Base-by-base conservation (phyloP, 2,888 invertebrate genomes). In the Onthophagus sagittarius region DNA sequence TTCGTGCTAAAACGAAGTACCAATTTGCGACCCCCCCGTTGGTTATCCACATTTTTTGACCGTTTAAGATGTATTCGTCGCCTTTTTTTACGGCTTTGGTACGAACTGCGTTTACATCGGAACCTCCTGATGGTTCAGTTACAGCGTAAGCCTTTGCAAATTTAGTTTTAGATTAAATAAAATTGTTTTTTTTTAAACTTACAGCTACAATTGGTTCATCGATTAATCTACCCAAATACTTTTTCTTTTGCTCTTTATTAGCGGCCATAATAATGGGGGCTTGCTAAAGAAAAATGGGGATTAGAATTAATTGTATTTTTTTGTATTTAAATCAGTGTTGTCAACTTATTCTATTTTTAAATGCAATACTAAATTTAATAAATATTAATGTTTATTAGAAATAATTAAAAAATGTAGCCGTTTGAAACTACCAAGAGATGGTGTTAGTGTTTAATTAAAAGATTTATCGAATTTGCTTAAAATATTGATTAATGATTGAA, bases 31-130 rank as follows among this genome's bases (percentile, higher is more conserved):
- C 94, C 64, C 97, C 98, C 33, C 96, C 98, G 83, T 98, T 98
- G 70, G 99, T 99, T 82, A 99, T 99, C 99, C 99, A 99, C 98
- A 99, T 99, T 87, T 99, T 99, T 83, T 96, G 95, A 0, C 99
- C 99, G 84, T 85, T 94, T 15, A 99, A 83, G 76, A 99, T 91
- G 87, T 94, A 99, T 82, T 98, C 95, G 78, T 97, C 94, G 0
- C 98, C 98, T 84, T 97, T 97, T 85, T 96, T 97, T 81, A 92
- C 98, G 0, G 98, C 98, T 78, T 88, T 91, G 0, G 98, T 98
- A 86, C 93, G 95, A 32, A 97, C 87, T 5, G 95, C 97, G 32
- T 93, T 93, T 0, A 99, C 99, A 85, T 99, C 99, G 0, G 98
- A 98, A 0, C 99, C 99, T 0, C 97, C 96, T 0, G 93, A 93